A percentile compares a stretch with the other conserved stretches of the same genome.
Conservation (phyloP, 2,888 invertebrate genomes). For the Pycnomerus fuliginosus region DNA sequence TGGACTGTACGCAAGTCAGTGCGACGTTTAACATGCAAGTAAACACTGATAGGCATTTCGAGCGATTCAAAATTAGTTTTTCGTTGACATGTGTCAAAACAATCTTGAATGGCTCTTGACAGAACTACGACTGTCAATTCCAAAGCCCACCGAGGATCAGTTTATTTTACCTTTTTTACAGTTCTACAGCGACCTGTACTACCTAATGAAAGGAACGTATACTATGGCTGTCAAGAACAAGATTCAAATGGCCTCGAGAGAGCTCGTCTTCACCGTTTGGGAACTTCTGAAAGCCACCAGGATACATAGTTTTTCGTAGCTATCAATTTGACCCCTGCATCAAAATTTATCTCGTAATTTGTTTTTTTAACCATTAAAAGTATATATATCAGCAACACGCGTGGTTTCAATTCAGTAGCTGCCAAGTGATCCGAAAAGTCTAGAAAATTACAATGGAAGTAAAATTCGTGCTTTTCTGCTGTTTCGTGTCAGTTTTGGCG, state of each 20-base stretch:
- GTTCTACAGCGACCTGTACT: slow-evolving; percentile 74
- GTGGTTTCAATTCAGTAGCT: background rate
- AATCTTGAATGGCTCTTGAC: too few relatives aligned
- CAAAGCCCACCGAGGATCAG: too few relatives aligned
- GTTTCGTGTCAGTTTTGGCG: background rate
- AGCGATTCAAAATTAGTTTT: too few relatives aligned
- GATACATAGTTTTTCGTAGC: slow-evolving; percentile 62
- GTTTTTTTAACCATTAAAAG: too few relatives aligned
- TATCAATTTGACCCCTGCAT: slow-evolving; percentile 4
- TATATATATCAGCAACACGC: background rate
- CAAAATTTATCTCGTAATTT: background rate
- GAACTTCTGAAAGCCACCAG: slow-evolving; percentile 61
- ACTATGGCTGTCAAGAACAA: slow-evolving; percentile 59
- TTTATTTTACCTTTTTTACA: too few relatives aligned
- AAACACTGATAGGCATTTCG: too few relatives aligned
- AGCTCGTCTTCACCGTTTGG: slow-evolving; percentile 61
- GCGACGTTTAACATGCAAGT: too few relatives aligned
- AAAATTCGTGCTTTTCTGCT: background rate
- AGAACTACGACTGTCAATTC: too few relatives aligned
- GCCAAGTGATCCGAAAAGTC: background rate
- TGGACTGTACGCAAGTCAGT: too few relatives aligned
- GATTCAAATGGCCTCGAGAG: slow-evolving; percentile 58
- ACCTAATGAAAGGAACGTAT: slow-evolving; percentile 64
- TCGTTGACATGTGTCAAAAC: too few relatives aligned
- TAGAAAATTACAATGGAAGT: background rate